Conservation (phyloP, 2,797 vertebrate genomes). For the Muscicapa comitata region DNA sequence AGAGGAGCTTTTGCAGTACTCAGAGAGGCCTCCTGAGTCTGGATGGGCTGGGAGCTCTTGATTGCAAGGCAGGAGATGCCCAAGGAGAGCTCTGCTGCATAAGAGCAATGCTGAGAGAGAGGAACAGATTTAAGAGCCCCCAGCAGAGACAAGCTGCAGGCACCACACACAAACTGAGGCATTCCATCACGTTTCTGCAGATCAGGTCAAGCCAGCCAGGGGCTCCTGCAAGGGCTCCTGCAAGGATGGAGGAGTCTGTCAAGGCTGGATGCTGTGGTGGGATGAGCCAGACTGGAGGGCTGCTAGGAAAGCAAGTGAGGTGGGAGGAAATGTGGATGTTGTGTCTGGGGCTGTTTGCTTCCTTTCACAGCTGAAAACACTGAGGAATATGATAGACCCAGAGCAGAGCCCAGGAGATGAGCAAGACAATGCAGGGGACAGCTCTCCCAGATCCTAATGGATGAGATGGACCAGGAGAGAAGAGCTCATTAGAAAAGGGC, state of each 20-base stretch:
- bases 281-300: background rate
- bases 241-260: background rate
- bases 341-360: background rate
- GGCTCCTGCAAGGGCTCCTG: rapidly evolving
- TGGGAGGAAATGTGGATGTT: background rate
- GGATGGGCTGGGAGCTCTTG: background rate
- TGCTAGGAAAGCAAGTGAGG: background rate
- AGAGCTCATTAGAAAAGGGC: constrained; percentile 49
- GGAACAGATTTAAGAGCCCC: background rate
- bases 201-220: background rate
- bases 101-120: background rate
- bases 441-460: background rate
- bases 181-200: background rate
- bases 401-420: background rate
- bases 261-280: background rate
- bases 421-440: background rate
- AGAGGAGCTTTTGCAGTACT: background rate
- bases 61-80: background rate
- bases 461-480: background rate
- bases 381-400: background rate
- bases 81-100: constrained; percentile 1
- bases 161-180: background rate
- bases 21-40: background rate
- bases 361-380: background rate
- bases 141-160: background rate